phyloP scores from a whole-genome alignment of 2,888 invertebrate species.

The Xestia ashworthii region DNA sequence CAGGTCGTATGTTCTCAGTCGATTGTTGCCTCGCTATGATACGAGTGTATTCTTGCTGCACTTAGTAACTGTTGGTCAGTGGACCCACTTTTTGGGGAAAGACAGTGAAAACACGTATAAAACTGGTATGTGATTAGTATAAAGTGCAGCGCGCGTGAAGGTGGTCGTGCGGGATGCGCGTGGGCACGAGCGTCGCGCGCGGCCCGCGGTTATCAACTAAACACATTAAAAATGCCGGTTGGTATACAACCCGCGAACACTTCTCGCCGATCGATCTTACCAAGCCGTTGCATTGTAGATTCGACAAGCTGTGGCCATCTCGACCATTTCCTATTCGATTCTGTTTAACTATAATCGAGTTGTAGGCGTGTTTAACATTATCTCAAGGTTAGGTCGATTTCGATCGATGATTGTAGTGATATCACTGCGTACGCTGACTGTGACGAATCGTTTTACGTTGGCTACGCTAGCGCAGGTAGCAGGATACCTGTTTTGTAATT shows the following conservation, averaged over 20 bases:
- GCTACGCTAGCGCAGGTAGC: slow-evolving; percentile 37
- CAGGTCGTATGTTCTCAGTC: slow-evolving; percentile 15
- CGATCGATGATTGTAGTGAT: slow-evolving; percentile 65
- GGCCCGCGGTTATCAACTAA: slow-evolving; percentile 87
- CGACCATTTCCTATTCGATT: slow-evolving; percentile 58
- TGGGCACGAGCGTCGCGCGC: slow-evolving; percentile 82
- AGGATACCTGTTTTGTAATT: slow-evolving; percentile 33
- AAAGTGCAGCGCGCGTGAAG: slow-evolving; percentile 66
- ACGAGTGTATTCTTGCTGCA: slow-evolving; percentile 49
- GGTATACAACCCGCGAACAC: slow-evolving; percentile 72
- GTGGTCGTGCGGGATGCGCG: slow-evolving; percentile 69
- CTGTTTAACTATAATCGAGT: slow-evolving; percentile 60
- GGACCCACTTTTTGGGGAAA: slow-evolving; percentile 60
- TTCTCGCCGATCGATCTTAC: slow-evolving; percentile 73
- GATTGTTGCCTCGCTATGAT: slow-evolving; percentile 41
- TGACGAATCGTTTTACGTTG: slow-evolving; percentile 57
- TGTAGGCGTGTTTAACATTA: slow-evolving; percentile 63
- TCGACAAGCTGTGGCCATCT: slow-evolving; percentile 67
- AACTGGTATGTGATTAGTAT: slow-evolving; percentile 72
- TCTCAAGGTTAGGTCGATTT: slow-evolving; percentile 69
- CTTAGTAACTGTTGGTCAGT: slow-evolving; percentile 59
- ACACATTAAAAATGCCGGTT: slow-evolving; percentile 84
- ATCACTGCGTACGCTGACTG: slow-evolving; percentile 41
- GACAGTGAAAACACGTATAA: slow-evolving; percentile 63
- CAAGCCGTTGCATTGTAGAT: slow-evolving; percentile 75